Conservation (phyloP, 2,888 invertebrate species). For the Metacarcinus magister region DNA sequence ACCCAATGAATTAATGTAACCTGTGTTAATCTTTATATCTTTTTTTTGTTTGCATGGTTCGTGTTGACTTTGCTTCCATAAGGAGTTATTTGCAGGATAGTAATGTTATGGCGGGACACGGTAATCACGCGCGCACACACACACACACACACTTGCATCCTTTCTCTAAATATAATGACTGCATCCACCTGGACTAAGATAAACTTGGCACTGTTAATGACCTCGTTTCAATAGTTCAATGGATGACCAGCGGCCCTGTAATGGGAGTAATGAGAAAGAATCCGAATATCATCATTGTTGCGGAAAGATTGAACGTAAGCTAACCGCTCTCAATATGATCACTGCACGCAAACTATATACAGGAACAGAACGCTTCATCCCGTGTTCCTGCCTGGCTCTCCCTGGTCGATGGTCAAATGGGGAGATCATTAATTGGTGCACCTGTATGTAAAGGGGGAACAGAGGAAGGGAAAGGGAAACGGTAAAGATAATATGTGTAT, state of each 20-base stretch:
- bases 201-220: not conserved
- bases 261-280: not conserved
- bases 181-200: constrained; percentile 10
- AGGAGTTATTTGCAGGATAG: not conserved
- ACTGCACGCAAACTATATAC: not conserved
- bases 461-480: not conserved
- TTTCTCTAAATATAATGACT: not conserved
- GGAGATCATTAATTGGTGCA: not conserved
- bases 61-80: not conserved
- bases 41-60: not conserved
- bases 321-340: not conserved
- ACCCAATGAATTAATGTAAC: not conserved
- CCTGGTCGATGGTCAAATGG: not conserved
- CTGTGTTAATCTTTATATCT: not conserved
- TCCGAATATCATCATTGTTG: not conserved
- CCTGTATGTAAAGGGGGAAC: not conserved
- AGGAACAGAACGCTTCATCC: not conserved
- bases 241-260: not conserved
- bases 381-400: constrained; percentile 10
- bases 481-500: not conserved
- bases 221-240: constrained; percentile 13
- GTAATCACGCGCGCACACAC: not conserved
- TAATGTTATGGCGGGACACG: not conserved
- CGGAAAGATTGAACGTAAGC: not conserved
- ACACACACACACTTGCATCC: not conserved